phyloP scores from a whole-genome alignment of 2,113 vertebrate species.

The Galemys pyrenaicus region DNA sequence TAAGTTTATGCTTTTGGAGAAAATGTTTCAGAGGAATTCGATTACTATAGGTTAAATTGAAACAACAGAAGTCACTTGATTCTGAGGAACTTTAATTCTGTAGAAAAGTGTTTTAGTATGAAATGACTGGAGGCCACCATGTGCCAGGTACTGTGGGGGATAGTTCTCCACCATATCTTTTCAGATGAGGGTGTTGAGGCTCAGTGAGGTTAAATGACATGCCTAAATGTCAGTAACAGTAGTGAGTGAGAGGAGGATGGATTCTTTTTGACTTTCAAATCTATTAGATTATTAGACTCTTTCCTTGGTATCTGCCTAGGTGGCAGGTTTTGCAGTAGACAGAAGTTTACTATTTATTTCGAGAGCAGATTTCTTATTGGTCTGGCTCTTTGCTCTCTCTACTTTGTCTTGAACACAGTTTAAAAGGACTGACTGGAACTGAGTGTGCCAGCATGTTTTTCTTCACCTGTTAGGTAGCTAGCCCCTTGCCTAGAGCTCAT shows the following conservation, averaged over 20 bases:
- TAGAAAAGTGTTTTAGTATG: neutral
- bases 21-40: neutral
- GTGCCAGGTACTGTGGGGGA: neutral
- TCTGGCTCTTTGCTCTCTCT: neutral
- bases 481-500: neutral
- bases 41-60: neutral
- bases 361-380: neutral
- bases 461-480: neutral
- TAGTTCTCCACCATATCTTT: neutral
- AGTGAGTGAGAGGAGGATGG: neutral
- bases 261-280: neutral
- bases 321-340: neutral
- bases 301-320: neutral
- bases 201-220: neutral
- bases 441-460: neutral
- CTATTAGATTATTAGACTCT: neutral
- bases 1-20: slow-evolving; percentile 17
- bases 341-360: neutral
- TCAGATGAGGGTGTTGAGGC: neutral
- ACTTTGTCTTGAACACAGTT: neutral
- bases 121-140: neutral
- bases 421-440: neutral
- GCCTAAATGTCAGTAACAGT: neutral
- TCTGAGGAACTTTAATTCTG: neutral
- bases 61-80: neutral